A percentile compares a stretch with the other conserved stretches of the same genome.
Conservation (phyloP, 2,888 invertebrate species). For the Ormyrus labotus region DNA sequence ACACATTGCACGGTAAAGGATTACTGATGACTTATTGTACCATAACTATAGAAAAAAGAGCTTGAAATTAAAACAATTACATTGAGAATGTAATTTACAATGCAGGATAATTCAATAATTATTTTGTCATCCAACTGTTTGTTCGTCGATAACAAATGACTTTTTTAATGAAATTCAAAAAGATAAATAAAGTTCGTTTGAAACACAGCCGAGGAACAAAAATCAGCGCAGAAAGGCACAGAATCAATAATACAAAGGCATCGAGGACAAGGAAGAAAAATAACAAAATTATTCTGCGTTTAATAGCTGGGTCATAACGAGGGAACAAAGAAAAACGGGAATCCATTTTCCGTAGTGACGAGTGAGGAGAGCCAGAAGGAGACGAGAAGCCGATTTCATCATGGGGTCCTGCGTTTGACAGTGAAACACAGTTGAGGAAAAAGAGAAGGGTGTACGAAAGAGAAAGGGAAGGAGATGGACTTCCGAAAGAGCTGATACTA, state of each 20-base stretch:
- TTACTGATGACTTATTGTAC: too few relatives aligned
- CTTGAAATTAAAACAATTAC: too few relatives aligned
- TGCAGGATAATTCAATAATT: too few relatives aligned
- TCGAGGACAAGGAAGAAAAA: not conserved
- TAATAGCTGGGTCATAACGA: constrained; percentile 31
- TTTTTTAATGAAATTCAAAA: too few relatives aligned
- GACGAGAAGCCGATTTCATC: constrained; percentile 11
- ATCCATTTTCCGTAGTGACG: constrained; percentile 32
- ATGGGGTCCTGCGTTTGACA: constrained; percentile 47
- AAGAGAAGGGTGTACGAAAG: not conserved
- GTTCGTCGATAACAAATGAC: too few relatives aligned
- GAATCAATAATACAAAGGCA: not conserved
- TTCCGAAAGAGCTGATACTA: too few relatives aligned
- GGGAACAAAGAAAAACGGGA: constrained; percentile 33
- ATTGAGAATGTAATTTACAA: too few relatives aligned
- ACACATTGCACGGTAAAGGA: too few relatives aligned
- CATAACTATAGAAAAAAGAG: too few relatives aligned
- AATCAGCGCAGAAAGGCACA: not conserved
- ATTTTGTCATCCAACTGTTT: too few relatives aligned
- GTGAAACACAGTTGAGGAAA: constrained; percentile 34
- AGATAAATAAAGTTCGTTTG: not conserved
- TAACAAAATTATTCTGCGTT: constrained; percentile 19
- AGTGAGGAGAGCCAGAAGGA: not conserved
- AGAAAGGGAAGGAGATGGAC: not conserved
- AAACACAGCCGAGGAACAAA: not conserved